phyloP scores from a whole-genome alignment of 2,888 invertebrate genomes.

The Limenitis camilla region DNA sequence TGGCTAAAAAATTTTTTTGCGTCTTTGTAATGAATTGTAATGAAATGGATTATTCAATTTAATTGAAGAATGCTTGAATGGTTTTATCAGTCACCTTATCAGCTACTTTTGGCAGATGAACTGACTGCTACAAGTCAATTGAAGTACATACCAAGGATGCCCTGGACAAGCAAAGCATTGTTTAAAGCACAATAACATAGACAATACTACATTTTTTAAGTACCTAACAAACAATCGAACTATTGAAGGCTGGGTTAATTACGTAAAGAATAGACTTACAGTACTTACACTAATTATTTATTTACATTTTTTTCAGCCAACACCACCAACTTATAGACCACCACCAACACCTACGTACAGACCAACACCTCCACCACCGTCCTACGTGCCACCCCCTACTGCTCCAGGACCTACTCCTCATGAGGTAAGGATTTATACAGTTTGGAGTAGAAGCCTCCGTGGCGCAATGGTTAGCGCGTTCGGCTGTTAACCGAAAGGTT shows the following conservation, averaged over 20 bases:
- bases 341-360: conserved; percentile 4
- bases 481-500: conserved; percentile 99
- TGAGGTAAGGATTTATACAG: conserved; percentile 31
- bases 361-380: conserved; percentile 25
- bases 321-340: not conserved
- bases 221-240: conserved; percentile 7
- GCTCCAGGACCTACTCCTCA: conserved; percentile 31
- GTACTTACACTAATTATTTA: not conserved
- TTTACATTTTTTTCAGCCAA: conserved; percentile 13
- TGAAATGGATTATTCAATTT: too few relatives aligned
- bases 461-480: conserved; percentile 83
- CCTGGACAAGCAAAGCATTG: not conserved
- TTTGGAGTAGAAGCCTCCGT: not conserved
- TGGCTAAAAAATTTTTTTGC: too few relatives aligned
- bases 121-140: too few relatives aligned
- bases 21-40: too few relatives aligned
- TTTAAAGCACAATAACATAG: conserved; percentile 5
- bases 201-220: conserved; percentile 10
- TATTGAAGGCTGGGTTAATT: conserved; percentile 8
- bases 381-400: conserved; percentile 33
- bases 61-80: too few relatives aligned
- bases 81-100: too few relatives aligned
- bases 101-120: too few relatives aligned
- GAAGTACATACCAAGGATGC: too few relatives aligned
- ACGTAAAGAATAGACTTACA: not conserved